phyloP scores from a whole-genome alignment of 2,888 invertebrate genomes.

The Lottia gigantea region DNA sequence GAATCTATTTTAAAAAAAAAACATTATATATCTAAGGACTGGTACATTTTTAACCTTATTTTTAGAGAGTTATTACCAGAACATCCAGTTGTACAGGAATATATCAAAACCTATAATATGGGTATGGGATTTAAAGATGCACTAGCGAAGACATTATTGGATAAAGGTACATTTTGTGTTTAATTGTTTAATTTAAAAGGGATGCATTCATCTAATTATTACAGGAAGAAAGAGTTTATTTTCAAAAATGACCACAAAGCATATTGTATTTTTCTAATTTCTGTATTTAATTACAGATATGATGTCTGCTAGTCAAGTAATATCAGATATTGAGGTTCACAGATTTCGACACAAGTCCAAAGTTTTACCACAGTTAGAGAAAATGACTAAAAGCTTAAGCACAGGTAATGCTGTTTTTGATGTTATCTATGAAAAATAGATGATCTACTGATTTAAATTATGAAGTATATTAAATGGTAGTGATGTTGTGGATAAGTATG shows the following conservation, averaged over 20 bases:
- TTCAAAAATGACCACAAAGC: too few relatives aligned
- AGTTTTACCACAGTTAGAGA: slow-evolving; percentile 58
- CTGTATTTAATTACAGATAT: slow-evolving; percentile 56
- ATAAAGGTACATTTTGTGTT: slow-evolving; percentile 60
- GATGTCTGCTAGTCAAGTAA: slow-evolving; percentile 58
- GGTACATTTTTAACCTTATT: neutral
- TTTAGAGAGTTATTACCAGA: slow-evolving; percentile 29
- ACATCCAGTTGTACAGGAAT: slow-evolving; percentile 57
- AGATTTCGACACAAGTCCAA: slow-evolving; percentile 49
- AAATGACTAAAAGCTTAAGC: slow-evolving; percentile 52
- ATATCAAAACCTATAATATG: slow-evolving; percentile 52
- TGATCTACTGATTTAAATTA: too few relatives aligned
- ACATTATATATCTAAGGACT: too few relatives aligned
- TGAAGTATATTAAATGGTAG: too few relatives aligned
- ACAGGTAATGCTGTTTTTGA: neutral
- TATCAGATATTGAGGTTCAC: slow-evolving; percentile 54
- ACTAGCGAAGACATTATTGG: slow-evolving; percentile 52
- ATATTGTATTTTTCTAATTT: too few relatives aligned
- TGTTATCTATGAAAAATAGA: too few relatives aligned
- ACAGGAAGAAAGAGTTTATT: too few relatives aligned
- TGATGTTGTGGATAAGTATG: too few relatives aligned
- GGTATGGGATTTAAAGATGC: slow-evolving; percentile 57
- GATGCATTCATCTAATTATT: too few relatives aligned
- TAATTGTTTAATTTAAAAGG: too few relatives aligned
- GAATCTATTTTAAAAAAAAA: too few relatives aligned